A percentile compares a stretch with the other conserved stretches of the same genome.
Evolutionary conservation across 2,888 invertebrate genomes (phyloP).

Genomic region (Conchocele bisecta): DNA sequence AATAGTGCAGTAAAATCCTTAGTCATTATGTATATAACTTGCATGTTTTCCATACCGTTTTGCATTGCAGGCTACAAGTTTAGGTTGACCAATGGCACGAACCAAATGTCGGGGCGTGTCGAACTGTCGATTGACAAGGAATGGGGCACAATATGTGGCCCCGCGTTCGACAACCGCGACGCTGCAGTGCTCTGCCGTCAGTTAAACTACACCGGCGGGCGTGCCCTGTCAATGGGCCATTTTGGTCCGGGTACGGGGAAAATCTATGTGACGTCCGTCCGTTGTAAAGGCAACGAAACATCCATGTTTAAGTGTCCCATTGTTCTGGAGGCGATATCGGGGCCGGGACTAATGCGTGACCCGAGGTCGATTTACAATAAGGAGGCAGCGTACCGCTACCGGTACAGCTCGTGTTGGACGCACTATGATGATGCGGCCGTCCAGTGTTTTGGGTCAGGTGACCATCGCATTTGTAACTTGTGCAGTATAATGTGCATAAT

Average conservation of each 20-base stretch:
- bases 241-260: slow-evolving; percentile 70
- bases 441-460: slow-evolving; percentile 68
- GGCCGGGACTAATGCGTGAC: no score
- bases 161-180: slow-evolving; percentile 86
- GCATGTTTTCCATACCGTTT: no score
- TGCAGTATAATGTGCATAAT: no score
- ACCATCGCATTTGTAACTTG: no score
- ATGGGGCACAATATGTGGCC: slow-evolving; percentile 90
- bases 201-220: slow-evolving; percentile 68
- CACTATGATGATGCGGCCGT: slow-evolving; percentile 61
- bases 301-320: slow-evolving; percentile 68
- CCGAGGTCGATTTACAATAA: slow-evolving; percentile 1
- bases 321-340: slow-evolving; percentile 7
- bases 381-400: background rate
- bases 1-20: no score
- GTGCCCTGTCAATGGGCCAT: slow-evolving; percentile 49
- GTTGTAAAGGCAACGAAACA: slow-evolving; percentile 67
- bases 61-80: slow-evolving; percentile 42
- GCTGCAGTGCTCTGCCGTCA: slow-evolving; percentile 85
- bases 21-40: no score
- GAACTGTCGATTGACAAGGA: slow-evolving; percentile 88
- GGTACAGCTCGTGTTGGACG: slow-evolving; percentile 47
- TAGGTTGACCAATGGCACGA: slow-evolving; percentile 43
- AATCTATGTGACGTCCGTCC: slow-evolving; percentile 71
- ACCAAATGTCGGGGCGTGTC: slow-evolving; percentile 78